Evolutionary conservation across 2,113 vertebrate genomes (phyloP).

Genomic region (Phylloscopus trochilus): DNA sequence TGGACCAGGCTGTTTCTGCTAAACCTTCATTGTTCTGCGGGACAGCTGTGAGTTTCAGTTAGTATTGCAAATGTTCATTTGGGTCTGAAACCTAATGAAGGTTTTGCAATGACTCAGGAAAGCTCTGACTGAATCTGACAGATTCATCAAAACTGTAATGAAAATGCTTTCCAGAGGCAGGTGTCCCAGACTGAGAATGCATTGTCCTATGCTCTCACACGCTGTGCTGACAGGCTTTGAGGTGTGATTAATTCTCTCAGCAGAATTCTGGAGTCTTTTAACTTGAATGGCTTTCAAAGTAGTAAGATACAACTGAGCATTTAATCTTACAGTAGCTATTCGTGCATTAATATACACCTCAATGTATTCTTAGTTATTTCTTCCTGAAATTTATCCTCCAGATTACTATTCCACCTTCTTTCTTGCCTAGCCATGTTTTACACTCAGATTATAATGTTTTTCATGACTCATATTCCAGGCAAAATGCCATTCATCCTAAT

Average conservation of each 20-base stretch:
- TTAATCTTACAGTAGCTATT: not conserved
- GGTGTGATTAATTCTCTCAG: not conserved
- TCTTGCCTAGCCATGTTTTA: not conserved
- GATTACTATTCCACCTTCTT: not conserved
- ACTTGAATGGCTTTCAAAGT: not conserved
- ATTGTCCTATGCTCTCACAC: accelerated
- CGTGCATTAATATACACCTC: not conserved
- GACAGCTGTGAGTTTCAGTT: not conserved
- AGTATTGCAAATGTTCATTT: not conserved
- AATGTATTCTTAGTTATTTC: not conserved
- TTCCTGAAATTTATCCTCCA: not conserved
- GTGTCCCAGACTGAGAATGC: not conserved
- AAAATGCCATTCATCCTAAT: slow-evolving; percentile 25
- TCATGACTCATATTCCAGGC: slow-evolving; percentile 33
- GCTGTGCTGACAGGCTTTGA: not conserved
- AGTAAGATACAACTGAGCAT: not conserved
- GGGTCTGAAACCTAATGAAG: not conserved
- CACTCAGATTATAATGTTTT: not conserved
- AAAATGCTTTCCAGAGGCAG: not conserved
- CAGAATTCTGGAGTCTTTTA: not conserved
- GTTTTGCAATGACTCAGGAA: slow-evolving; percentile 23
- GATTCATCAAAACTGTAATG: slow-evolving; percentile 16
- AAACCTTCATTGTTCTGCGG: not conserved
- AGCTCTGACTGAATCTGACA: not conserved
- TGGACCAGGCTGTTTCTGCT: not conserved